Percentiles rank a stretch among this genome's conserved stretches.
Evolutionary conservation across 2,113 vertebrate genomes (phyloP).

Genomic region (Serinus canaria): DNA sequence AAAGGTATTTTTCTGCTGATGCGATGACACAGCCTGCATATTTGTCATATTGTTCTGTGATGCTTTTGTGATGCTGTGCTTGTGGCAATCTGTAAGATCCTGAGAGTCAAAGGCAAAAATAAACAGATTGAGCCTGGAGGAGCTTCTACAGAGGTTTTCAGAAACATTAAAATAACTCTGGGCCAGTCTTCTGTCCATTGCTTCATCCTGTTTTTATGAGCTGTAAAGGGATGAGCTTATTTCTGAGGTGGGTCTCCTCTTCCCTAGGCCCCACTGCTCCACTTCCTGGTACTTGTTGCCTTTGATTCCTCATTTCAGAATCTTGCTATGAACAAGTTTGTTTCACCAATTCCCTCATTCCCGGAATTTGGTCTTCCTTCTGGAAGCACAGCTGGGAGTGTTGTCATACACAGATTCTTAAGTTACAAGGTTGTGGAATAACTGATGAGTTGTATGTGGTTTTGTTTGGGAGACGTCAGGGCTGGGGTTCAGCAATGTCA

Average conservation of each 20-base stretch:
- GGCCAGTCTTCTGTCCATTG: not conserved
- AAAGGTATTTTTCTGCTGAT: conserved; percentile 41
- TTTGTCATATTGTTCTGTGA: conserved; percentile 8
- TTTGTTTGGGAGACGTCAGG: not conserved
- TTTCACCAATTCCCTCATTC: not conserved
- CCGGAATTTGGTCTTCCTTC: not conserved
- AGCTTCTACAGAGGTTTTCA: not conserved
- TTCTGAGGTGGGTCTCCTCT: not conserved
- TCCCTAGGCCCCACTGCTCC: not conserved
- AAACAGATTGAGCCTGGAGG: not conserved
- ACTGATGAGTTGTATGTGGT: not conserved
- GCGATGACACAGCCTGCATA: not conserved
- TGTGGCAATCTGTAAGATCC: not conserved
- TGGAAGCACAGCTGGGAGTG: conserved; percentile 4
- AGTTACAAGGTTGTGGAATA: not conserved
- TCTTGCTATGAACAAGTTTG: not conserved
- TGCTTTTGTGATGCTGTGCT: not conserved
- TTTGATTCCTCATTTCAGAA: not conserved
- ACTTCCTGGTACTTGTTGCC: not conserved
- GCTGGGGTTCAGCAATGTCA: conserved; percentile 17
- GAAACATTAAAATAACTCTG: not conserved
- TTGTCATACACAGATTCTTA: conserved; percentile 7
- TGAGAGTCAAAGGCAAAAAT: not conserved
- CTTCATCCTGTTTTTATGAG: not conserved
- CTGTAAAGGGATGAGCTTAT: not conserved